Percentiles rank a stretch among this genome's conserved stretches.
These are phyloP conservation scores for Buathra laborator DNA, from an alignment of 2,888 invertebrate genomes.

Conservation along the genomic window DNA sequence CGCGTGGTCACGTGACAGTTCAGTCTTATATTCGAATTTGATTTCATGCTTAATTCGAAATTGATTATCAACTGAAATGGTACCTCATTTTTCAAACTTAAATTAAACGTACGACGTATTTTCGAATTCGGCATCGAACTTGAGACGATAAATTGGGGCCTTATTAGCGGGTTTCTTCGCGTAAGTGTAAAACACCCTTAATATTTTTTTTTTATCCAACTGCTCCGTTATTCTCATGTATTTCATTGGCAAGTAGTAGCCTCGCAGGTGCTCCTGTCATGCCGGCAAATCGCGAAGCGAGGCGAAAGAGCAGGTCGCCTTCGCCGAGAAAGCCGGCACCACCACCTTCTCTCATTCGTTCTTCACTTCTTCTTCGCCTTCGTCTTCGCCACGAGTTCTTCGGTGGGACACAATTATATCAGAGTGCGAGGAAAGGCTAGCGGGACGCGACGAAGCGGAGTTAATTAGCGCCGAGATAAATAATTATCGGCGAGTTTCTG, in stretches of 20 bases:
- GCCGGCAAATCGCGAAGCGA: constrained; percentile 51
- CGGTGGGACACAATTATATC: constrained; percentile 59
- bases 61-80: neutral
- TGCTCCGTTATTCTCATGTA: constrained; percentile 31
- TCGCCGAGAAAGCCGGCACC: constrained; percentile 35
- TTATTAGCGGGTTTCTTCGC: constrained; percentile 10
- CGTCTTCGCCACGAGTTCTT: constrained; percentile 15
- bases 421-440: constrained; percentile 57
- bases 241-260: constrained; percentile 37
- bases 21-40: neutral
- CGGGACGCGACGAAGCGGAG: constrained; percentile 76
- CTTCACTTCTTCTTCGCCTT: constrained; percentile 26
- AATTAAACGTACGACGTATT: neutral
- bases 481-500: constrained; percentile 68
- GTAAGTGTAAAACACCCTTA: constrained; percentile 1
- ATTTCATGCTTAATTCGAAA: neutral
- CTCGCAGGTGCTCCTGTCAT: constrained; percentile 58
- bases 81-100: no score
- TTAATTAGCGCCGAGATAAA: constrained; percentile 73
- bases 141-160: neutral
- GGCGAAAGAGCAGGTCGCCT: constrained; percentile 18
- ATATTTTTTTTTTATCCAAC: constrained; percentile 30
- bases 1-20: neutral
- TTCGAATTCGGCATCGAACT: neutral
- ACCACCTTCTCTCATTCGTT: constrained; percentile 26